phyloP scores from a whole-genome alignment of 2,113 vertebrate genomes.

The Rhinolophus ferrumequinum region DNA sequence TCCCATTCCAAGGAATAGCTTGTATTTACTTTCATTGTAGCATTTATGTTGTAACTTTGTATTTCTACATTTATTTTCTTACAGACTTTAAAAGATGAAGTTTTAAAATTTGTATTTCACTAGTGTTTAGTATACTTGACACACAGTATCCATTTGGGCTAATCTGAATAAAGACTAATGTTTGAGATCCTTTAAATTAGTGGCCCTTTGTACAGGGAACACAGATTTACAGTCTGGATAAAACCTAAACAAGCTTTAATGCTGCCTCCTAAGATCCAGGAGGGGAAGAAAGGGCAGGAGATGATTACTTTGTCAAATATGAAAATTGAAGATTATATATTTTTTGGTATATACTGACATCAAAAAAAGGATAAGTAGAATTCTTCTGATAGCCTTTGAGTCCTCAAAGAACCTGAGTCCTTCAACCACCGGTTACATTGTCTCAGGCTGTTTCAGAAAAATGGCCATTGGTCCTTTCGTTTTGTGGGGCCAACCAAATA shows the following conservation, averaged over 20 bases:
- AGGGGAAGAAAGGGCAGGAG: background rate
- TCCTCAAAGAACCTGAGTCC: background rate
- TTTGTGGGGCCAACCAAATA: background rate
- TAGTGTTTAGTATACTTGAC: background rate
- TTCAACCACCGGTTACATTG: background rate
- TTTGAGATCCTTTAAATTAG: slow-evolving; percentile 46
- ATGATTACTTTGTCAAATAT: background rate
- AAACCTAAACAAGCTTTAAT: slow-evolving; percentile 42
- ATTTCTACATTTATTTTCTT: background rate
- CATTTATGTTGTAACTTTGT: slow-evolving; percentile 18
- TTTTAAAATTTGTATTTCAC: background rate
- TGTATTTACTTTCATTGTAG: background rate
- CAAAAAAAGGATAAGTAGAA: background rate
- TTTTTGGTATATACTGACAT: background rate
- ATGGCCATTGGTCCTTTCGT: background rate
- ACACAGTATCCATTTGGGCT: background rate
- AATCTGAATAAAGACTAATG: slow-evolving; percentile 3
- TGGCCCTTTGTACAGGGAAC: background rate
- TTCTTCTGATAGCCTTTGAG: background rate
- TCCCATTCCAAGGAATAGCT: slow-evolving; percentile 7
- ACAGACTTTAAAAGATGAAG: background rate
- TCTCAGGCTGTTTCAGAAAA: background rate
- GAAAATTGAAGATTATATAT: background rate
- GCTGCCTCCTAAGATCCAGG: background rate
- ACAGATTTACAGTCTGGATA: background rate